These are phyloP conservation scores for Trogon surrucura DNA, from an alignment of 2,113 vertebrate genomes.

Conservation along the genomic window DNA sequence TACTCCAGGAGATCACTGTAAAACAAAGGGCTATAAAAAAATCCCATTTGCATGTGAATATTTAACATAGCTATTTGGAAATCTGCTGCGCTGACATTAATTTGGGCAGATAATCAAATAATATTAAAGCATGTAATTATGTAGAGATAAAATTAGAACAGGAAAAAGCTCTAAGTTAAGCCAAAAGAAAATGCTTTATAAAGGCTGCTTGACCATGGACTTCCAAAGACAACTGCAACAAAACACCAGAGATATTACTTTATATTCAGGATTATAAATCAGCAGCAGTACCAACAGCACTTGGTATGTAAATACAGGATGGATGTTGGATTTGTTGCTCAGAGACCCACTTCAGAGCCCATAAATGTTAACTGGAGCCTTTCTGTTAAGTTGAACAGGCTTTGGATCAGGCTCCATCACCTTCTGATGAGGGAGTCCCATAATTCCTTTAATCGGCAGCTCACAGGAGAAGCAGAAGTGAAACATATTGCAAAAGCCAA, in stretches of 20 bases:
- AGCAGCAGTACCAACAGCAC: neutral
- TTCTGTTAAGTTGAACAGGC: neutral
- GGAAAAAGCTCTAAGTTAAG: neutral
- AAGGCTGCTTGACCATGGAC: neutral
- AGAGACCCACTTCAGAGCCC: neutral
- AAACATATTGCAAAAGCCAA: constrained; percentile 30
- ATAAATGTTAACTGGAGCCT: neutral
- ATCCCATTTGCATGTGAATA: constrained; percentile 14
- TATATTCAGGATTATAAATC: neutral
- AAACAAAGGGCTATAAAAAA: constrained; percentile 37
- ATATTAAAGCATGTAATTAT: constrained; percentile 32
- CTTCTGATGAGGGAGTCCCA: neutral
- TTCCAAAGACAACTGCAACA: neutral
- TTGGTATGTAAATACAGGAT: neutral
- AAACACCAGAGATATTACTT: neutral
- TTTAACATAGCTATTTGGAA: neutral
- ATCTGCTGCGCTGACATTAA: neutral
- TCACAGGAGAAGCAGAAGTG: neutral
- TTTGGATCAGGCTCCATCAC: neutral
- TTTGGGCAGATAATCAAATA: constrained; percentile 35
- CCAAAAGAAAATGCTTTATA: neutral
- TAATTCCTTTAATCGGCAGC: neutral
- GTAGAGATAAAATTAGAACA: constrained; percentile 20
- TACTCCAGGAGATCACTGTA: neutral
- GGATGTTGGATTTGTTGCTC: neutral